Base-by-base conservation (phyloP, 1,140 invertebrate species). In the Bilobella aurantiaca region DNA sequence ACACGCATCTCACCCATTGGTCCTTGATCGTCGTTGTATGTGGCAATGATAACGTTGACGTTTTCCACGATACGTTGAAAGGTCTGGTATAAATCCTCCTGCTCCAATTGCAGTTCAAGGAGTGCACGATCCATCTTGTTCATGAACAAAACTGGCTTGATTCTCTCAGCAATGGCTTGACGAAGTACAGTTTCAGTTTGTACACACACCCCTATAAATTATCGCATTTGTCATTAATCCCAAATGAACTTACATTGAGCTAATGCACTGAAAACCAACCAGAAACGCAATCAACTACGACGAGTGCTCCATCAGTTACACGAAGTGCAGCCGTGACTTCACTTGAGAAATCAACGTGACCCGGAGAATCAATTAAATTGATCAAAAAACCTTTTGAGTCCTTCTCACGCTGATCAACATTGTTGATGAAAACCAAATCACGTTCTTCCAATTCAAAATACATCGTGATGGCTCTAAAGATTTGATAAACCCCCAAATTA, bases 11-110 rank as follows among this genome's bases (percentile, higher is more conserved):
- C 90, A 78, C 96, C 97, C 96, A 99, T 99, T 46, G 97, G 96
- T 69, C 96, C 96, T 75, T 87, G 84, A 74, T 98, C 95, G 73
- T 97, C 93, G 72, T 87, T 89, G 79, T 99, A 99, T n/a, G 96
- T 99, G 69, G 95, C 93, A 79, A 99, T 98, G 77, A 99, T 99
- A 67, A 99, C 96, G 82, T 99, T 99, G 32, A 99, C 93, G 77
- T 97, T 98, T 82, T 99, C 97, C 74, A 99, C 94, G 79, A 98
- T 98, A 84, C 96, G 89, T 81, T 97, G 93, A 87, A 99, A 99
- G 76, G 94, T 98, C 81, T 99, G 96, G 80, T 96, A 99, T 23
- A 99, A 82, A 79, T 97, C 93, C 82, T 99, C 97, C 72, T 89
- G 85, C 58, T 93, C 93, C 71, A 98, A 81, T 78, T 98, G 94